These are phyloP conservation scores for Drosophila ohnishii DNA, from an alignment of 1,140 invertebrate species.

Conservation along the genomic window DNA sequence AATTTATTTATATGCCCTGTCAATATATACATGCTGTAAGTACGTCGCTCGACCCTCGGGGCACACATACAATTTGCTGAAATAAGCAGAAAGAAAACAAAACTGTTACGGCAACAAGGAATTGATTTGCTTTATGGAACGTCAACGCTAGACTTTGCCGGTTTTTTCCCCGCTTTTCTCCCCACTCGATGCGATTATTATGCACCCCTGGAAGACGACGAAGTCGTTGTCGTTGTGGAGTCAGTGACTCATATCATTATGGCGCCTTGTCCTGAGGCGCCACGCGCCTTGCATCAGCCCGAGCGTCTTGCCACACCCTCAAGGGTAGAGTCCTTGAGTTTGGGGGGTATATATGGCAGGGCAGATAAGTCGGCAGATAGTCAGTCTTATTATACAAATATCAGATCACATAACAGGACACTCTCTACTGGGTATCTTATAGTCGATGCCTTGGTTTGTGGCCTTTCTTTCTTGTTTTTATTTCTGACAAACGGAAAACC, in stretches of 20 bases:
- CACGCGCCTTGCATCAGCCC: conserved; percentile 46
- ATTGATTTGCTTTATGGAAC: conserved; percentile 76
- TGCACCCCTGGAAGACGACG: conserved; percentile 52
- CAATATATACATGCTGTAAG: conserved; percentile 69
- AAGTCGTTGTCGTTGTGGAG: conserved; percentile 41
- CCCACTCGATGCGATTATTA: conserved; percentile 65
- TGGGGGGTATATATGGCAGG: not conserved
- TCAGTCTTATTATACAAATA: not conserved
- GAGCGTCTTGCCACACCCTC: conserved; percentile 13
- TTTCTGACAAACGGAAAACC: conserved; percentile 45
- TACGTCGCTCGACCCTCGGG: conserved; percentile 44
- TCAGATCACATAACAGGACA: no score
- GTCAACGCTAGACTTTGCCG: conserved; percentile 57
- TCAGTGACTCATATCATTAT: conserved; percentile 77
- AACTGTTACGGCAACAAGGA: conserved; percentile 53
- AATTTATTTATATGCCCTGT: conserved; percentile 77
- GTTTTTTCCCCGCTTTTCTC: not conserved
- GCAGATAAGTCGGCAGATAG: not conserved
- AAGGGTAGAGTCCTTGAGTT: no score
- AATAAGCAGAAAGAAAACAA: conserved; percentile 61
- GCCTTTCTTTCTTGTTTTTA: conserved; percentile 38
- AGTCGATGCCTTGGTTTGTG: not conserved
- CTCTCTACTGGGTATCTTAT: not conserved
- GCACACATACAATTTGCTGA: conserved; percentile 71
- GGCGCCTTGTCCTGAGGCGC: conserved; percentile 65